Evolutionary conservation across 2,113 vertebrate genomes (phyloP).

Genomic region (Gallinago undulata): DNA sequence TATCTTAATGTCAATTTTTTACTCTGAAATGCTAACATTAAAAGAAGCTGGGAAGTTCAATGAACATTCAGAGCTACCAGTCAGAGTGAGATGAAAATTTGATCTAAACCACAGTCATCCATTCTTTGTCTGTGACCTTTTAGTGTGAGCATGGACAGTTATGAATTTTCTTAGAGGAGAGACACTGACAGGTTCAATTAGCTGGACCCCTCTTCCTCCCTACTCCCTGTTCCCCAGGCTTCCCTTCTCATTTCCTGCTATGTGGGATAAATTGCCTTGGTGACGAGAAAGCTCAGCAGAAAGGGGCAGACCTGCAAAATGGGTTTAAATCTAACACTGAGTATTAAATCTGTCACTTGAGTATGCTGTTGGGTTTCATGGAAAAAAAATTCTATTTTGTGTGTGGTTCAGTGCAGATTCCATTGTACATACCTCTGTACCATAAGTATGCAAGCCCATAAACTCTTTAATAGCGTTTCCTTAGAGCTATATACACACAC

Average conservation of each 20-base stretch:
- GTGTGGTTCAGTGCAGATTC: neutral
- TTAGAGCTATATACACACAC: neutral
- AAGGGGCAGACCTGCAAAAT: neutral
- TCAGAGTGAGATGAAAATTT: neutral
- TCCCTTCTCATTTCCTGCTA: neutral
- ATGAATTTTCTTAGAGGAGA: neutral
- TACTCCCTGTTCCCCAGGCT: neutral
- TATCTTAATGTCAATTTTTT: neutral
- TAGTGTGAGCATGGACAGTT: neutral
- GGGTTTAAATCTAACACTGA: neutral
- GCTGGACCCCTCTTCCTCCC: neutral
- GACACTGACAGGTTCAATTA: neutral
- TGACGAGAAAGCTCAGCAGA: neutral
- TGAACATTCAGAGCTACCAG: neutral
- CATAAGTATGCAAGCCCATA: neutral
- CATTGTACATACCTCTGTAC: neutral
- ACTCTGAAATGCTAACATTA: neutral
- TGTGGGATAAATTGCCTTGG: neutral
- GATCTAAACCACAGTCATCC: neutral
- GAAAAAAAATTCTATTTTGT: neutral
- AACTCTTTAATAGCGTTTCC: neutral
- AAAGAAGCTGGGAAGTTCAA: neutral
- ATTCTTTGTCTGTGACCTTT: neutral
- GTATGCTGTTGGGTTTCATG: neutral
- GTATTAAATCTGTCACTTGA: neutral